Evolutionary conservation across 1,140 invertebrate genomes (phyloP).

Genomic region (Aporrectodea caliginosa): DNA sequence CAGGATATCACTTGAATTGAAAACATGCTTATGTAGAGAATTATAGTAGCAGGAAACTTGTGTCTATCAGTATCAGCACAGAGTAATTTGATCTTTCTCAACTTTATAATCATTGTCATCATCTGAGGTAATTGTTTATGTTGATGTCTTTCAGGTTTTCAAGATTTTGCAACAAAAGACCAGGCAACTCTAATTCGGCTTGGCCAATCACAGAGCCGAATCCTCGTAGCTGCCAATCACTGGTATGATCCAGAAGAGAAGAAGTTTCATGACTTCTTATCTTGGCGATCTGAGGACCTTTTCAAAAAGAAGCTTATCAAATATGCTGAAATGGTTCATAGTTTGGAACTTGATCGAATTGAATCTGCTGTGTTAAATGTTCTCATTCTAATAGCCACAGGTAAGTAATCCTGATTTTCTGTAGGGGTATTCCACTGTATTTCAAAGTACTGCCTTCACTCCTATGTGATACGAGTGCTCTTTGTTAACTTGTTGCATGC

Average conservation of each 20-base stretch:
- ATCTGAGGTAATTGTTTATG: too few relatives aligned
- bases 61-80: too few relatives aligned
- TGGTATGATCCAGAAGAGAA: conserved; percentile 27
- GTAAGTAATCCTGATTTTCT: neutral
- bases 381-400: conserved; percentile 27
- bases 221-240: conserved; percentile 29
- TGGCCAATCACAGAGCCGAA: conserved; percentile 31
- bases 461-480: too few relatives aligned
- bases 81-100: too few relatives aligned
- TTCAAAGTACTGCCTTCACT: too few relatives aligned
- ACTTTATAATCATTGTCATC: too few relatives aligned
- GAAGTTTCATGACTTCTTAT: conserved; percentile 27
- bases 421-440: too few relatives aligned
- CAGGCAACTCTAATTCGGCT: conserved; percentile 28
- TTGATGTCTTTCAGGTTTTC: conserved; percentile 25
- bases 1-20: too few relatives aligned
- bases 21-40: too few relatives aligned
- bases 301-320: conserved; percentile 22
- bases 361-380: conserved; percentile 29
- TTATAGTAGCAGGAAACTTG: too few relatives aligned
- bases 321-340: conserved; percentile 18
- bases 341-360: conserved; percentile 19
- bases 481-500: too few relatives aligned
- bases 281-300: conserved; percentile 24
- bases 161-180: conserved; percentile 13